A percentile compares a stretch with the other conserved stretches of the same genome.
Conservation (phyloP, 2,797 vertebrate genomes). For the Urosaurus nigricauda region DNA sequence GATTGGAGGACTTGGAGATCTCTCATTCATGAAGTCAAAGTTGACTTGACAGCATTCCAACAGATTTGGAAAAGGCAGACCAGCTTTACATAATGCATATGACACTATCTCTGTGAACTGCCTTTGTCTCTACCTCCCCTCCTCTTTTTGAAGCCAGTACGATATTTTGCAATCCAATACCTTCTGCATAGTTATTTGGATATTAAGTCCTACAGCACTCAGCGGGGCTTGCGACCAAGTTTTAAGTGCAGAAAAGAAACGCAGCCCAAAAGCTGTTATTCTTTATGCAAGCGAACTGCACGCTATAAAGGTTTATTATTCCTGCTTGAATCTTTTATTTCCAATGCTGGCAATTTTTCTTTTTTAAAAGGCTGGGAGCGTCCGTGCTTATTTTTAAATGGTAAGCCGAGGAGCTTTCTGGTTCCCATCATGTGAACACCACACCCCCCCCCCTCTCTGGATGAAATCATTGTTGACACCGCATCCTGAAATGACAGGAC, state of each 20-base stretch:
- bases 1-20: no score
- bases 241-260: background rate
- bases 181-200: background rate
- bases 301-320: no score
- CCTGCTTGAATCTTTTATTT: no score
- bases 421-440: slow-evolving; percentile 47
- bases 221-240: background rate
- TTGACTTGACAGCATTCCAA: background rate
- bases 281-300: background rate
- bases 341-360: background rate
- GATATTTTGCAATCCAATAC: background rate
- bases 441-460: slow-evolving; percentile 28
- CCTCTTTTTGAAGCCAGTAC: background rate
- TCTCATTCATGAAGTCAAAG: no score
- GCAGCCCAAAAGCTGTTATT: no score
- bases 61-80: background rate
- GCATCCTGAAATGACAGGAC: slow-evolving; percentile 50
- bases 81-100: background rate
- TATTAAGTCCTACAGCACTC: no score
- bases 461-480: slow-evolving; percentile 70
- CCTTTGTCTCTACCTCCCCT: background rate
- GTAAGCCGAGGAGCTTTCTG: background rate
- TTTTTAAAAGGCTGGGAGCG: background rate
- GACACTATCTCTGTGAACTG: background rate
- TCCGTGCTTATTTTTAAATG: background rate